These are phyloP conservation scores for Speoplatyrhinus poulsoni DNA, from an alignment of 2,113 vertebrate species.

Conservation along the genomic window DNA sequence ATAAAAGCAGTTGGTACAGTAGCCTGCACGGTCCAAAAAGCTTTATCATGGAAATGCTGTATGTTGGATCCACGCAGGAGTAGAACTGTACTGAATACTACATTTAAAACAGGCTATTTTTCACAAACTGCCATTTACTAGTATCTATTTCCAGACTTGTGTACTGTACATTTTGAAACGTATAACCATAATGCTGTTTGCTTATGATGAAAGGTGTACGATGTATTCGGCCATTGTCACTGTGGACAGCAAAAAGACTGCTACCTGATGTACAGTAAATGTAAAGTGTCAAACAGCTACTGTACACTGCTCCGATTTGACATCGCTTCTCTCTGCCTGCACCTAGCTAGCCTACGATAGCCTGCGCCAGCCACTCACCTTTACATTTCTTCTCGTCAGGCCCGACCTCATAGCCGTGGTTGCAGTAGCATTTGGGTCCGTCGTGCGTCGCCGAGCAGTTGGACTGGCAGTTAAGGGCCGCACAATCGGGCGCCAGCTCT, in stretches of 20 bases:
- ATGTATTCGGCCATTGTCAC: too few species aligned
- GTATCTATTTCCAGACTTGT: too few species aligned
- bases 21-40: not conserved
- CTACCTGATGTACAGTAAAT: too few species aligned
- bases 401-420: constrained; percentile 84
- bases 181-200: too few species aligned
- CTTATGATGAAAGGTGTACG: too few species aligned
- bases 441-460: constrained; percentile 83
- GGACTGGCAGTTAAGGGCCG: constrained; percentile 80
- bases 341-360: too few species aligned
- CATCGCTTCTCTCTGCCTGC: too few species aligned
- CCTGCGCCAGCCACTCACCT: constrained; percentile 75
- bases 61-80: not conserved
- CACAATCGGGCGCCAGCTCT: constrained; percentile 83
- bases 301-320: not conserved
- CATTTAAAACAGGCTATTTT: not conserved
- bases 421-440: constrained; percentile 88
- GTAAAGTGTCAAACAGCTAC: not conserved
- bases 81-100: not conserved
- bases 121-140: too few species aligned
- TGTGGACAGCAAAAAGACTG: too few species aligned
- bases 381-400: constrained; percentile 86
- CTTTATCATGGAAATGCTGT: not conserved
- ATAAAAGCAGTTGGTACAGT: constrained; percentile 2
- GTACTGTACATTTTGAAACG: too few species aligned